phyloP scores from a whole-genome alignment of 2,797 vertebrate genomes.

The Tolypeutes matacus region DNA sequence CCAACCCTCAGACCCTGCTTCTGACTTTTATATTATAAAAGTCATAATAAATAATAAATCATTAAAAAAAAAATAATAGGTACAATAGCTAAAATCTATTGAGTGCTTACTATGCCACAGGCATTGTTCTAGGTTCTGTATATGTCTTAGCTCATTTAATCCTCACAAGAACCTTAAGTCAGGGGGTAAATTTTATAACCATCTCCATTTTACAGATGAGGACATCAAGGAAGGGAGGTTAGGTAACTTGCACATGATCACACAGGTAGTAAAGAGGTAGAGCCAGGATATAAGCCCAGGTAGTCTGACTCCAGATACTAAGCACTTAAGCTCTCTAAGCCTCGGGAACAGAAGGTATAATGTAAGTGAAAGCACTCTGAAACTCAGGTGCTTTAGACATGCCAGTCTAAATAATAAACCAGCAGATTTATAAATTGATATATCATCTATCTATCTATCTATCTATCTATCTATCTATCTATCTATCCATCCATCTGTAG shows the following conservation, averaged over 20 bases:
- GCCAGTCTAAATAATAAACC: neutral
- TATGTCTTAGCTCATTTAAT: neutral
- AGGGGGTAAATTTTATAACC: neutral
- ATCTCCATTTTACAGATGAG: no score
- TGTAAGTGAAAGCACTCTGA: neutral
- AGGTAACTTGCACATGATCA: neutral
- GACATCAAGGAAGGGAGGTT: neutral
- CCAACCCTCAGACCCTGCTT: no score
- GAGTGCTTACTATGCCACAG: neutral
- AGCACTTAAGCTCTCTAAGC: conserved; percentile 7
- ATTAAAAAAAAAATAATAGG: neutral
- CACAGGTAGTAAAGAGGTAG: conserved; percentile 2
- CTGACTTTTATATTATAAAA: no score
- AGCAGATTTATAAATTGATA: neutral
- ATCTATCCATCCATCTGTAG: no score
- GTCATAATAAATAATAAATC: no score
- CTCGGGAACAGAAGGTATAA: neutral
- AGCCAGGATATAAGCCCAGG: neutral
- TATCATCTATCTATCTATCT: no score
- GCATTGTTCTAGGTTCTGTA: neutral
- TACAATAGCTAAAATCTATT: neutral
- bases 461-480: no score
- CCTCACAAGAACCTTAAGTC: neutral
- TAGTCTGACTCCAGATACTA: conserved; percentile 4
- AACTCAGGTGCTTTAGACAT: neutral